Conservation (phyloP, 2,113 vertebrate genomes). For the Etia nguti region DNA sequence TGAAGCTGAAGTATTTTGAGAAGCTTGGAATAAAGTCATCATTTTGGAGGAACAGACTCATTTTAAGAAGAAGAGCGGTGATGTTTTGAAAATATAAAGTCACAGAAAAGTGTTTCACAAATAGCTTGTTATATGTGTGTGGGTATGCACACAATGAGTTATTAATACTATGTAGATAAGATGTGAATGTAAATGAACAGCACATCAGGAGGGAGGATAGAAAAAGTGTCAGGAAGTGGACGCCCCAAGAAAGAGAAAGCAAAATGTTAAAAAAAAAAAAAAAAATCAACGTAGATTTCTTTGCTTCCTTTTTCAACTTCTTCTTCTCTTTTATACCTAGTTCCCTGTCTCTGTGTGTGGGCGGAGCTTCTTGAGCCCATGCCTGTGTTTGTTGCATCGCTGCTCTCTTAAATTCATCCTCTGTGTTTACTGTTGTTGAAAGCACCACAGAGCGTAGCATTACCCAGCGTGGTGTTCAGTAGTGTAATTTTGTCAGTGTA, state of each 20-base stretch:
- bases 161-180: not conserved
- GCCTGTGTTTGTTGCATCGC: no score
- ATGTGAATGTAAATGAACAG: not conserved
- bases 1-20: not conserved
- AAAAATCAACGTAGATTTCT: not conserved
- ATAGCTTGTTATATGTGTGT: not conserved
- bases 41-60: not conserved
- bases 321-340: not conserved
- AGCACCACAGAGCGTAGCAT: no score
- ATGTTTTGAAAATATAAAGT: not conserved
- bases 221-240: not conserved
- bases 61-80: not conserved
- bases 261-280: accelerated
- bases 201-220: not conserved
- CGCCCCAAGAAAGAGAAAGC: not conserved
- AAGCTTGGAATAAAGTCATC: not conserved
- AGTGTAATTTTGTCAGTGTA: no score
- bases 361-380: not conserved
- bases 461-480: no score
- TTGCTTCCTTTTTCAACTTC: not conserved
- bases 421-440: no score
- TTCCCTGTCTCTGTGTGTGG: not conserved
- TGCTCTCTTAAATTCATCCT: no score
- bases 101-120: not conserved
- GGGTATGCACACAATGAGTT: not conserved